phyloP scores from a whole-genome alignment of 2,888 invertebrate species.

The Meteorus colon region DNA sequence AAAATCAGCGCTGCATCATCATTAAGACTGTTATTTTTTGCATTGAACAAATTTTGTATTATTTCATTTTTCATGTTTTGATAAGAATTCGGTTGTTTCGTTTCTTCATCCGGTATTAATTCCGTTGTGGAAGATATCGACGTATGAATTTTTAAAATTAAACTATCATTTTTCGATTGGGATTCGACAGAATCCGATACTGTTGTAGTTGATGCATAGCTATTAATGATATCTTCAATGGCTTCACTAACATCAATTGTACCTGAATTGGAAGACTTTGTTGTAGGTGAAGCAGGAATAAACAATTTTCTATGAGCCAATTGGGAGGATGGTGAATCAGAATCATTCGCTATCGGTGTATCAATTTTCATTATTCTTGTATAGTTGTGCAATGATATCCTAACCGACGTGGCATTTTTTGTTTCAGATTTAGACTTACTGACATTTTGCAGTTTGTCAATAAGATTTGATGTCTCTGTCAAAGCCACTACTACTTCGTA shows the following conservation, averaged over 20 bases:
- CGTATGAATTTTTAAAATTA: background rate
- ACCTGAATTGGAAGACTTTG: background rate
- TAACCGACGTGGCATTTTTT: background rate
- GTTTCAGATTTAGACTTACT: background rate
- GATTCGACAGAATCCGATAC: background rate
- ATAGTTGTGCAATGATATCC: background rate
- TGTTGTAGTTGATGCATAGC: background rate
- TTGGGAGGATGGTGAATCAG: background rate
- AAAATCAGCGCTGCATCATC: background rate
- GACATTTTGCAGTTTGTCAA: background rate
- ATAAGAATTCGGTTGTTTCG: background rate
- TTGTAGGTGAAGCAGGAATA: background rate
- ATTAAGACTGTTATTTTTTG: background rate
- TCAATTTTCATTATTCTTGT: background rate
- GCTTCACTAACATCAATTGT: background rate
- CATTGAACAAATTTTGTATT: background rate
- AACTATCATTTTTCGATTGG: background rate
- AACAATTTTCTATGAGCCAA: background rate
- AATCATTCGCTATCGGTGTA: background rate
- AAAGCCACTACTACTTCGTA: background rate
- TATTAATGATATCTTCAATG: background rate
- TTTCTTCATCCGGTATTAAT: background rate
- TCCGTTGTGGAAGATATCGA: background rate
- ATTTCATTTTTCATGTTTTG: background rate
- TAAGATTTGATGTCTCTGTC: background rate